Evolutionary conservation across 2,888 invertebrate genomes (phyloP), one percentile per base, ranked within the genome.

Genomic region (Leptopilina myrica): DNA sequence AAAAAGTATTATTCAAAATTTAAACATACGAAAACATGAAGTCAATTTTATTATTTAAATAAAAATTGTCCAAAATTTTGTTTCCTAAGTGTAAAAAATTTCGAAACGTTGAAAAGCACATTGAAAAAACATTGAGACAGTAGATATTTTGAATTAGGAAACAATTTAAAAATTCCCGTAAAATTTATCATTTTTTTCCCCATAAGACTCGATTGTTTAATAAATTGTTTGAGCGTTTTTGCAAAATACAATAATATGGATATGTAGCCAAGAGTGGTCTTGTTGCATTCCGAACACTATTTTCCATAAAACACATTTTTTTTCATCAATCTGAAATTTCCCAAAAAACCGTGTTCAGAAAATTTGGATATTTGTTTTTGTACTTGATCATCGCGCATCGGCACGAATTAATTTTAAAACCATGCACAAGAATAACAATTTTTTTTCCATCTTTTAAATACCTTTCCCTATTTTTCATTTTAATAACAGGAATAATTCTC

Each of bases 181-280:
- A 49, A 67, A 67, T 69, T 26, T 53, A 14, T 6, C 14, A 69
- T 53, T 69, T 33, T 56, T 69, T 33, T 5, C 46, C 14, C 11
- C n/a, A n/a, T 59, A 9, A 12, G 26, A 73, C 1, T 14, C 33
- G 4, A 33, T 73, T 14, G 2, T 56, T 40, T 33, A 40, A 73
- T 14, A n/a, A 40, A 46, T 67, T 49, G 6, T 56, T 73, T 73
- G 73, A 73, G 73, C 73, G 73, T 33, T n/a, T 33, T 56, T 73
- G 26, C 14, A 33, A n/a, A 73, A 56, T 53, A n/a, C 40, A 73
- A 73, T 73, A 56, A 49, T 26, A 5, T 33, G 73, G 73, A 73
- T 73, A 73, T 73, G 73, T 73, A 73, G 73, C 73, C 56, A 56
- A 73, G 73, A 73, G 73, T 73, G 73, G 73, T 73, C 73, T 49